These are phyloP conservation scores for Chionoecetes opilio DNA, from an alignment of 1,140 invertebrate species.

Conservation along the genomic window DNA sequence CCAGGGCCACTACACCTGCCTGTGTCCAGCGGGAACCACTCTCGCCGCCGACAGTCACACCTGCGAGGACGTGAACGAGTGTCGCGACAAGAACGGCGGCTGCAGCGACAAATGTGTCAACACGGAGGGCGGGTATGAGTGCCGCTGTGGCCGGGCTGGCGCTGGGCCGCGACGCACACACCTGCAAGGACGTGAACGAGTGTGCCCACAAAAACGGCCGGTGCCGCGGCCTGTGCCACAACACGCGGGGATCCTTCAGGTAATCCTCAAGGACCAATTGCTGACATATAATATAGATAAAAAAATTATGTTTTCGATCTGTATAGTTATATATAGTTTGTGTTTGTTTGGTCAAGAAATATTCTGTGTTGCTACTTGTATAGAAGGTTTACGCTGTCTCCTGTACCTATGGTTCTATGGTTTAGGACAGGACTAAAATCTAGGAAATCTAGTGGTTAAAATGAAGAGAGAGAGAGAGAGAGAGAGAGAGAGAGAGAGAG, in stretches of 20 bases:
- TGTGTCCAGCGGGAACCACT: constrained; percentile 83
- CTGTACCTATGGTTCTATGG: no score
- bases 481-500: no score
- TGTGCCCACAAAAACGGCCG: constrained; percentile 83
- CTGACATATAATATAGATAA: neutral
- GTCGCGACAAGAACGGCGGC: constrained; percentile 82
- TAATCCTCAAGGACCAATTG: constrained; percentile 83
- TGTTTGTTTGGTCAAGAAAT: no score
- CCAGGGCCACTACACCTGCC: constrained; percentile 83
- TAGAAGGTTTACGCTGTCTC: no score
- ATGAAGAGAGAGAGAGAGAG: no score
- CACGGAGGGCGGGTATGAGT: constrained; percentile 87
- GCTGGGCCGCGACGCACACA: constrained; percentile 84
- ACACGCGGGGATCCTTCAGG: constrained; percentile 85
- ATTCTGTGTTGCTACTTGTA: no score
- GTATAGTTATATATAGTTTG: no score
- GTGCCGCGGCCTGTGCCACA: constrained; percentile 86
- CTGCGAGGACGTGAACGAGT: constrained; percentile 84
- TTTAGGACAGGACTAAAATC: no score
- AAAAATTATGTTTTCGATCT: neutral
- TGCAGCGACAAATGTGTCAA: constrained; percentile 94
- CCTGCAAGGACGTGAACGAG: constrained; percentile 84
- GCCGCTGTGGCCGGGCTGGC: constrained; percentile 84
- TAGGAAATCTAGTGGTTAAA: no score
- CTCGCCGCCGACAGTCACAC: constrained; percentile 80